Percentiles rank a stretch among this genome's conserved stretches.
These are phyloP conservation scores for Stegostoma tigrinum DNA, from an alignment of 2,113 vertebrate genomes.

Conservation along the genomic window DNA sequence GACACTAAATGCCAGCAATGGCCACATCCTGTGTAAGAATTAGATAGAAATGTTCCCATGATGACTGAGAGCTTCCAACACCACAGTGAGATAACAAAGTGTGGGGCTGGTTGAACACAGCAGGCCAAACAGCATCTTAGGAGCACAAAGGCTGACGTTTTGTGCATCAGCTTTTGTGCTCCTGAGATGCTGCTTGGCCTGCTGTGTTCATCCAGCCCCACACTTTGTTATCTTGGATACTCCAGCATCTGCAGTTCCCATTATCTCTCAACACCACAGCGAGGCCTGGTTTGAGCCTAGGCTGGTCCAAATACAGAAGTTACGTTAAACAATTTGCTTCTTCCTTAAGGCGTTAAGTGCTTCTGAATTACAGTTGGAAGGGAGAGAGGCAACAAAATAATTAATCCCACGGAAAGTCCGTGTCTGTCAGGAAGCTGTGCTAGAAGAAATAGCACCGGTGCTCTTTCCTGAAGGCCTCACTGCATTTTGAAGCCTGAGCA, in stretches of 20 bases:
- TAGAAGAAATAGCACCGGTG: neutral
- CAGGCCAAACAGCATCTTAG: no score
- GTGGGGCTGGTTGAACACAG: no score
- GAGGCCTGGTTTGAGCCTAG: neutral
- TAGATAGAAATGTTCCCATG: neutral
- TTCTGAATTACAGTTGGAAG: neutral
- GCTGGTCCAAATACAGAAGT: neutral
- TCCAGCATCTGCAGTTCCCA: no score
- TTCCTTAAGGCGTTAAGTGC: no score
- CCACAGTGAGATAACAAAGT: no score
- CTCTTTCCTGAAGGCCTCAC: neutral
- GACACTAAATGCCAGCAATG: no score
- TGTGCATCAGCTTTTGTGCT: no score
- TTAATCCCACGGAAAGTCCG: neutral
- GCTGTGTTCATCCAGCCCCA: no score
- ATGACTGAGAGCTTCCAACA: neutral
- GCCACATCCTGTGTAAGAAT: no score
- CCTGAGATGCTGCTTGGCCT: no score
- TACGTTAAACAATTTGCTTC: neutral
- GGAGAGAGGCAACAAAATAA: neutral
- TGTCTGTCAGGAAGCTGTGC: neutral
- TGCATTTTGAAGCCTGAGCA: neutral
- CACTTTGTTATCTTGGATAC: no score
- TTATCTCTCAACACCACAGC: neutral
- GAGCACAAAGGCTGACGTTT: no score